phyloP scores from a whole-genome alignment of 2,888 invertebrate species.

The Pasiphila rectangulata region DNA sequence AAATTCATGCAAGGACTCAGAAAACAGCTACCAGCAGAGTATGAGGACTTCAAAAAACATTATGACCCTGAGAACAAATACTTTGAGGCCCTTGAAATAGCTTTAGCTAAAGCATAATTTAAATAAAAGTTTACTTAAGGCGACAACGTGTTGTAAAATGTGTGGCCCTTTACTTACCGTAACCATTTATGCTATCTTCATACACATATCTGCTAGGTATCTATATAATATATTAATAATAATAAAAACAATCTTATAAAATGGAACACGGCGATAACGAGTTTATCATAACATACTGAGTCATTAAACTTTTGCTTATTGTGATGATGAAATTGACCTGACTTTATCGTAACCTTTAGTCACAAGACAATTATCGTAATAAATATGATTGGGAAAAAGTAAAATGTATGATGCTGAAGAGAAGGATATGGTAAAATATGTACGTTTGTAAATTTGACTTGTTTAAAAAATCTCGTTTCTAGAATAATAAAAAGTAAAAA shows the following conservation, averaged over 20 bases:
- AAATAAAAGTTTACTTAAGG: too few species aligned
- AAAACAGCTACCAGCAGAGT: slow-evolving; percentile 70
- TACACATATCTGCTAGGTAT: too few species aligned
- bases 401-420: too few species aligned
- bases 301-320: not conserved
- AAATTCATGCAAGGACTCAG: slow-evolving; percentile 78
- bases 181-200: too few species aligned
- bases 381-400: too few species aligned
- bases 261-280: not conserved
- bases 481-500: too few species aligned
- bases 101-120: slow-evolving; percentile 40
- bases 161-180: too few species aligned
- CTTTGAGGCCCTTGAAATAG: slow-evolving; percentile 70
- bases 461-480: too few species aligned
- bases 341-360: not conserved
- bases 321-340: not conserved
- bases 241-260: not conserved
- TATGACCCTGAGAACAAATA: slow-evolving; percentile 82
- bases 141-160: too few species aligned
- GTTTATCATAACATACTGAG: not conserved
- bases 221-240: not conserved
- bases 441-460: too few species aligned
- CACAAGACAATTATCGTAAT: not conserved
- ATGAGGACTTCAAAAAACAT: slow-evolving; percentile 70
- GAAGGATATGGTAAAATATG: too few species aligned